Base-by-base conservation (phyloP, 2,113 vertebrate species). In the Tylochromis polylepis region DNA sequence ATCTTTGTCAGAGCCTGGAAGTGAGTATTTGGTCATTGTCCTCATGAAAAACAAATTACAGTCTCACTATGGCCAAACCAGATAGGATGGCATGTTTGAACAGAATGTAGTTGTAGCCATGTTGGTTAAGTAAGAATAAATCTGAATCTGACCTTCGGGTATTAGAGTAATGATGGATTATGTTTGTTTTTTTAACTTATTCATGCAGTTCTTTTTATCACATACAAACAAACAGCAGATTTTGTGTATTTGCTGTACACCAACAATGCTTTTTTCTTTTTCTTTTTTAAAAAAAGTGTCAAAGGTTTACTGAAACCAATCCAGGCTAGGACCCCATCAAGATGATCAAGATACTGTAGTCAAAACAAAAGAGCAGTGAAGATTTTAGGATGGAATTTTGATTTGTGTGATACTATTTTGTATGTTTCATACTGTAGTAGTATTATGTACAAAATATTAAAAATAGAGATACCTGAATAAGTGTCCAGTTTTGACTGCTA, bases 31-130 rank as follows among this genome's bases (percentile, higher is more conserved):
- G 72, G 46, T 51, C 46, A 31, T 51, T 51, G 70, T 51, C 16
- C 6, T 77, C 18, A n/a, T 51, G 16, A 77, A 77, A 51, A 51
- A 77, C 43, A 77, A 51, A 77, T 77, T 51, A 18, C 46, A 77
- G 43, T 53, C 16, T 53, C 1, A 77, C 6, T 77, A 29, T 49
- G 15, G 8, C 22, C 67, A 77, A 77, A 51, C 27, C 46, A n/a
- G 46, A 77, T 31, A 2, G 46, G 27, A n/a, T 9, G 1, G 27
- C 27, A 0, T 53, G 46, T 53, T 53, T 51, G 27, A 77, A 31
- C 27, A 53, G 70, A 5, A 12, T 51, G 43, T 77, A 51, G 16
- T 3, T 27, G 18, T 53, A n/a, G 27, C 16, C 56, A 4, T 58
- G 34, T 41, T 80, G 15, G 78, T 58, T 43, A 80, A 43, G 72